These are phyloP conservation scores for Carassius auratus DNA, from an alignment of 2,113 vertebrate species.

Conservation along the genomic window DNA sequence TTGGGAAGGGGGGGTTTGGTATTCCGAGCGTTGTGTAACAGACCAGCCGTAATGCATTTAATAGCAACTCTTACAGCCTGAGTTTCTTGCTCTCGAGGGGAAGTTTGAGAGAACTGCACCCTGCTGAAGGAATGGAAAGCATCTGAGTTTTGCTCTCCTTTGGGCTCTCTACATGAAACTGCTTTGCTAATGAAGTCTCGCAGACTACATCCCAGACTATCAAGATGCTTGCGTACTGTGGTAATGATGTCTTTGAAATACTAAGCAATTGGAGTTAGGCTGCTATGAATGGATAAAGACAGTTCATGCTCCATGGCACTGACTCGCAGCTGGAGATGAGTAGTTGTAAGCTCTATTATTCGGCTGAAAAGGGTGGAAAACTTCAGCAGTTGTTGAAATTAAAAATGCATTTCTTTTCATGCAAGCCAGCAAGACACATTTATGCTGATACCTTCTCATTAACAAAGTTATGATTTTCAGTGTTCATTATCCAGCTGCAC, in stretches of 20 bases:
- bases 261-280: background rate
- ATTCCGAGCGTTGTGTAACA: slow-evolving; percentile 31
- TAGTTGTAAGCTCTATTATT: background rate
- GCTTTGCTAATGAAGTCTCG: slow-evolving; percentile 41
- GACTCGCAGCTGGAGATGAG: background rate
- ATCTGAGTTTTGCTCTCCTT: slow-evolving; percentile 21
- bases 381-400: background rate
- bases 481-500: background rate
- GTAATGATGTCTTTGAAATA: slow-evolving; percentile 35
- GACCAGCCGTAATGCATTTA: slow-evolving; percentile 47
- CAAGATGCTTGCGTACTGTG: slow-evolving; percentile 11
- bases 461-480: background rate
- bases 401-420: background rate
- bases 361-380: background rate
- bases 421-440: background rate
- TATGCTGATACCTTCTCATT: slow-evolving; percentile 11
- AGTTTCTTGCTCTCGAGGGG: slow-evolving; percentile 28
- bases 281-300: slow-evolving; percentile 13
- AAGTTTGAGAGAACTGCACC: slow-evolving; percentile 25
- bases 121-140: background rate
- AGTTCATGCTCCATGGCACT: background rate
- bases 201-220: slow-evolving; percentile 17
- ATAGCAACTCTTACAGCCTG: slow-evolving; percentile 31
- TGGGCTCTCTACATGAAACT: slow-evolving; percentile 41
- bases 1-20: background rate